Base-by-base conservation (phyloP, 1,140 invertebrate species). In the Zaprionus camerounensis region DNA sequence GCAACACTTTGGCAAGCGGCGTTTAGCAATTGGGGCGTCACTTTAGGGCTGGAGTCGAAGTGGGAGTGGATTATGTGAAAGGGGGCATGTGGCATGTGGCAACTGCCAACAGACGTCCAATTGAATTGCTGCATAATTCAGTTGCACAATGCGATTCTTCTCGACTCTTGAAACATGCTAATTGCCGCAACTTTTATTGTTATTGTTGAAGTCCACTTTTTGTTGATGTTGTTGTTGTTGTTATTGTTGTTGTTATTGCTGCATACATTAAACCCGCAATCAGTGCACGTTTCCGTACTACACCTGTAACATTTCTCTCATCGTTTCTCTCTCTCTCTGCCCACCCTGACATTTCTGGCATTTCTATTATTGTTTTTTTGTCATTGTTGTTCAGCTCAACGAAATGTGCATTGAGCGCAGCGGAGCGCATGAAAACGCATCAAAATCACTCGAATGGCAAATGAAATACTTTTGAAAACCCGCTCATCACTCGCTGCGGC, bases 381-480 rank as follows among this genome's bases (percentile, higher is more conserved):
- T 57, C 34, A 9, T 49, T 62, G 9, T 51, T 51, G 46, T n/a
- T n/a, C 41, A 70, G 70, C 71, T 74, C 51, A 80, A 28, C 70
- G 53, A 65, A 82, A 72, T 79, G 46, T 49, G 76, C 76, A 76
- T 72, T 62, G 53, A 68, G 64, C n/a, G 56, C 81, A 83, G 34
- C 77, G 74, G 64, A 79, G 76, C 79, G 80, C 75, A 76, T 58
- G 56, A 62, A 78, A 82, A 81, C 76, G 80, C 81, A 82, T 72
- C 76, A 80, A 76, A 83, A 70, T 76, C 81, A 83, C 77, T 78
- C 72, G 51, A 71, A 78, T 78, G 76, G 74, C 66, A 70, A 78
- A 75, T 70, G 59, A 70, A 78, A 75, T 57, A 38, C 59, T 46
- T 71, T 71, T 22, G 22, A 71, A 58, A 59, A 31, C n/a, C 24